phyloP scores from a whole-genome alignment of 2,113 vertebrate species.

The Stercorarius parasiticus region DNA sequence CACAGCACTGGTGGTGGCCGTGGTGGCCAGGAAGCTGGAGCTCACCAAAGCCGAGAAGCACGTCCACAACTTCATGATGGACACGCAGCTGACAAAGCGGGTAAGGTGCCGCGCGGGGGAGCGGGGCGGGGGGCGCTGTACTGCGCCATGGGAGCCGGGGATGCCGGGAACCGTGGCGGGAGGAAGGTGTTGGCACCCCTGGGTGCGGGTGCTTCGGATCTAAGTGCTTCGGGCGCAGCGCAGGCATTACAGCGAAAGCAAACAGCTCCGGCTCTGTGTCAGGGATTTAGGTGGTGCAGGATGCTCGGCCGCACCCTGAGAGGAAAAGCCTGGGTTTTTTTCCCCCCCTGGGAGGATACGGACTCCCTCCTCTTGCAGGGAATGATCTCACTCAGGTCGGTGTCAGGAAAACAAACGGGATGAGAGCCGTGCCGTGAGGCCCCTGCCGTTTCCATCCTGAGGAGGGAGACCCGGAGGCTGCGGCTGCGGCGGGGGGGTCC shows the following conservation, averaged over 20 bases:
- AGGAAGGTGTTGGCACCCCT: neutral
- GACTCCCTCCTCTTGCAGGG: neutral
- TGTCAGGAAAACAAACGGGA: neutral
- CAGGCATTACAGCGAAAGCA: neutral
- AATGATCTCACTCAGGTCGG: neutral
- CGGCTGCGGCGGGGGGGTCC: fast-evolving
- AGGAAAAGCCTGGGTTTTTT: neutral
- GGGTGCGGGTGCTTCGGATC: neutral
- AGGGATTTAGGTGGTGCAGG: neutral
- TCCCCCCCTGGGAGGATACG: neutral
- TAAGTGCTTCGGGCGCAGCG: fast-evolving
- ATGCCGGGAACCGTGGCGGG: fast-evolving
- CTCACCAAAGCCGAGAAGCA: constrained; percentile 99
- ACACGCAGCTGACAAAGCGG: constrained; percentile 97
- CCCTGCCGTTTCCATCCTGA: neutral
- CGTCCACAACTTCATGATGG: constrained; percentile 99
- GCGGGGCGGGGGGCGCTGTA: neutral
- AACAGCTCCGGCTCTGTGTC: neutral
- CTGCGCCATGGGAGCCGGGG: neutral
- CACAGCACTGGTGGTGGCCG: constrained; percentile 95
- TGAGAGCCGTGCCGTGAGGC: neutral
- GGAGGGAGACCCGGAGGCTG: neutral
- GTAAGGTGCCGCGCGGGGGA: constrained; percentile 68
- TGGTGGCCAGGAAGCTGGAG: constrained; percentile 97
- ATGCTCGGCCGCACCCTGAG: fast-evolving